Evolutionary conservation across 2,888 invertebrate species (phyloP).

Genomic region (Criorhina ranunculi): DNA sequence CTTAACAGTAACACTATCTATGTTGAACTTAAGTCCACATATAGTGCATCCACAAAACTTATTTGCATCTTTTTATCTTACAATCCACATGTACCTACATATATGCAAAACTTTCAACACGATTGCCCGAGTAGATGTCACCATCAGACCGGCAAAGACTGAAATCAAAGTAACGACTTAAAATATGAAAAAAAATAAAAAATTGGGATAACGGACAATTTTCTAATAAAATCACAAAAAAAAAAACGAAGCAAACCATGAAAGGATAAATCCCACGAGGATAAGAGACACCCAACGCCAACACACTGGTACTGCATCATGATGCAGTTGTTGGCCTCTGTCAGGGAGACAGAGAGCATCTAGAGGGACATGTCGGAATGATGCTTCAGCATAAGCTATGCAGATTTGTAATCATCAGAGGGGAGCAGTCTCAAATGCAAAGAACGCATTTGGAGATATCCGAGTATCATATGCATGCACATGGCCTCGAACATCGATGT

Average conservation of each 20-base stretch:
- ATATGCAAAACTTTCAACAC: not conserved
- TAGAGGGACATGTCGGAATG: slow-evolving; percentile 43
- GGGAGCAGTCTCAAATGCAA: not conserved
- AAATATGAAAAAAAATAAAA: not conserved
- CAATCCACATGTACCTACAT: not conserved
- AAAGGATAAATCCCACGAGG: slow-evolving; percentile 2
- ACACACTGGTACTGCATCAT: slow-evolving; percentile 21
- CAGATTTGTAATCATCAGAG: slow-evolving; percentile 60
- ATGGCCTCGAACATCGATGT: slow-evolving; percentile 33
- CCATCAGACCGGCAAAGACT: not conserved
- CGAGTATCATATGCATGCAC: slow-evolving; percentile 55
- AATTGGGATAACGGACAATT: not conserved
- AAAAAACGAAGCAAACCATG: not conserved
- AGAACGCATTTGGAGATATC: slow-evolving; percentile 62
- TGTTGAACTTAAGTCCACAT: too few species aligned
- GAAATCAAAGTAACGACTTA: slow-evolving; percentile 32
- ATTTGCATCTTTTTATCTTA: too few species aligned
- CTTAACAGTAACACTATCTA: too few species aligned
- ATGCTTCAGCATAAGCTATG: slow-evolving; percentile 50
- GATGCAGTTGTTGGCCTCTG: slow-evolving; percentile 44
- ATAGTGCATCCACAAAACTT: too few species aligned
- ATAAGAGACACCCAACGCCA: not conserved
- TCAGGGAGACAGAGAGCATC: slow-evolving; percentile 28
- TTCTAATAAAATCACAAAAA: not conserved
- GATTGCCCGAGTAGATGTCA: not conserved